These are phyloP conservation scores for Pachypanchax playfairii DNA, from an alignment of 2,113 vertebrate species.

Conservation along the genomic window DNA sequence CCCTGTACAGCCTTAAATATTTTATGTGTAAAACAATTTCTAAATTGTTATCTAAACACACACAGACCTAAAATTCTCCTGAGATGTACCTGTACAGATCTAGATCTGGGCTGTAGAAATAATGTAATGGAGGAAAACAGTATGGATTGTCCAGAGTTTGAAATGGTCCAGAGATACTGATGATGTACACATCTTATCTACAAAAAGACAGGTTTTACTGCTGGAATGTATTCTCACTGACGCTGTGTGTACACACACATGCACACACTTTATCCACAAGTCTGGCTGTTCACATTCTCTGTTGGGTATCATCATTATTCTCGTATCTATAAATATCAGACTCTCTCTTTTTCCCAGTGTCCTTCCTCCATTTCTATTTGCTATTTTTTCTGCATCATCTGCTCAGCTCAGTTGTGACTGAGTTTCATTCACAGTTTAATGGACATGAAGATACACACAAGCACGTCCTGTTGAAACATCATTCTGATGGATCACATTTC, in stretches of 20 bases:
- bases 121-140: constrained; percentile 9
- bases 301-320: constrained; percentile 60
- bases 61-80: constrained; percentile 6
- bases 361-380: constrained; percentile 53
- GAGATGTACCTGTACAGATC: neutral
- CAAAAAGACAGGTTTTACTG: constrained; percentile 52
- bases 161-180: constrained; percentile 41
- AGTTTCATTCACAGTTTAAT: constrained; percentile 55
- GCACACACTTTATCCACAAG: constrained; percentile 46
- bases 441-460: neutral
- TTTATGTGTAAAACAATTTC: neutral
- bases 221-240: constrained; percentile 34
- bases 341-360: constrained; percentile 35
- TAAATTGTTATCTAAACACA: constrained; percentile 25
- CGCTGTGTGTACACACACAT: constrained; percentile 6
- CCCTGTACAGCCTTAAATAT: neutral
- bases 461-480: constrained; percentile 13
- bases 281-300: constrained; percentile 45
- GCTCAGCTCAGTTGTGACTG: constrained; percentile 56
- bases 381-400: constrained; percentile 72
- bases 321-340: constrained; percentile 73
- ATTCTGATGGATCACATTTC: constrained; percentile 27
- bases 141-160: constrained; percentile 35
- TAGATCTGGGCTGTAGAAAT: constrained; percentile 8
- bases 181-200: constrained; percentile 59